Evolutionary conservation across 1,140 invertebrate species (phyloP), one percentile per base, ranked within the genome.

Genomic region (Kradibia gibbosae): DNA sequence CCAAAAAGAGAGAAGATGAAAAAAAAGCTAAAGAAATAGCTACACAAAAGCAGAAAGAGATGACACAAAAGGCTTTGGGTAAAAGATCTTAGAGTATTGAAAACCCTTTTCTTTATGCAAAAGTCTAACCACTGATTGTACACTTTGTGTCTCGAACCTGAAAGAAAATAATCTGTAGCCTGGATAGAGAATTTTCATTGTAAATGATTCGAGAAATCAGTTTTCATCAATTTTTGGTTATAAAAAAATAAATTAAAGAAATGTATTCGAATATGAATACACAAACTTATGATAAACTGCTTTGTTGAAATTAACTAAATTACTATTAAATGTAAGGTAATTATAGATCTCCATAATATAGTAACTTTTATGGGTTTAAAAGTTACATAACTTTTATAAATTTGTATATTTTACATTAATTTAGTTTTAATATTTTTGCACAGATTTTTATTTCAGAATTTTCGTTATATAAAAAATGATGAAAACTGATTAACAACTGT

Each of bases 1-100:
- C 97, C 7, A 96, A 96, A 86, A 94, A 96, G 87, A 93, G 97
- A 70, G 98, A 98, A 86, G 94, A 94, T 15, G 98, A 99, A 85
- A 96, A 95, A 85, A 95, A 95, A 91, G 93, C 95, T 89, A 93
- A 93, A 83, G 94, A 95, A 83, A 86, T 92, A 42, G 93, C 91
- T 1, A 87, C 89, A 57, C 90, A 92, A 82, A 92, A 90, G 17
- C 94, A 94, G 85, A 91, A 90, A 10, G 92, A 93, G 55, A 86
- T 90, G 57, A 92, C 90, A 45, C 91, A 93, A 78, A 94, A 93
- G 86, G 93, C 93, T 4, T 87, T 94, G 7, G 93, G 93, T 15
- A 94, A 93, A 83, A 87, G 88, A 48, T 78, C 85, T 34, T 90
- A 89, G 84, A 78, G 82, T 42, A 25, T 11, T 50, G 13, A n/a